phyloP scores from a whole-genome alignment of 2,888 invertebrate genomes.

The Calliphora vomitoria region DNA sequence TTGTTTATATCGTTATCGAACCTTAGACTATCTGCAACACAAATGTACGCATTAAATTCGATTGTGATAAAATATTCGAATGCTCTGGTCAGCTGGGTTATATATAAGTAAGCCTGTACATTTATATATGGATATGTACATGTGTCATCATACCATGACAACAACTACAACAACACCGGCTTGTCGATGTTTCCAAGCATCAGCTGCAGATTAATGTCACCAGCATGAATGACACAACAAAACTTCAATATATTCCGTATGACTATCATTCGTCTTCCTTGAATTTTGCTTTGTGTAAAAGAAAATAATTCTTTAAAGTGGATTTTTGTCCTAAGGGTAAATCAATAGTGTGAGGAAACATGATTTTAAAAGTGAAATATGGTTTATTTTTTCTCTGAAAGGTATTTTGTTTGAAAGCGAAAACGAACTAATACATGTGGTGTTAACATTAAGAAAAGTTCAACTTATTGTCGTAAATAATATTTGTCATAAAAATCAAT shows the following conservation, averaged over 20 bases:
- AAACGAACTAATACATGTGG: background rate
- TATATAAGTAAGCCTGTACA: background rate
- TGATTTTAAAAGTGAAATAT: background rate
- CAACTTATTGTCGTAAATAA: no score
- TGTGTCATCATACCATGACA: conserved; percentile 26
- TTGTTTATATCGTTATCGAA: no score
- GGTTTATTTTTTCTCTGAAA: background rate
- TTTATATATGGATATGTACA: background rate
- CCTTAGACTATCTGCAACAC: no score
- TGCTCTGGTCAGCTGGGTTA: no score
- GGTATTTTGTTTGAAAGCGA: background rate
- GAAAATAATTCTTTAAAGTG: conserved; percentile 21
- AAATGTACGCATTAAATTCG: no score
- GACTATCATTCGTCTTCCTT: background rate
- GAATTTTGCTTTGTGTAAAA: background rate
- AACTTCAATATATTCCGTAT: background rate
- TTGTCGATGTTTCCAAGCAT: conserved; percentile 38
- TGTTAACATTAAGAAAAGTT: no score
- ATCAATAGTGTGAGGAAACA: conserved; percentile 14
- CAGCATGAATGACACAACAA: conserved; percentile 19
- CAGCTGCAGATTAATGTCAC: conserved; percentile 44
- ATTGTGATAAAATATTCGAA: no score
- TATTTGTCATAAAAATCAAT: no score
- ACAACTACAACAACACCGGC: conserved; percentile 8
- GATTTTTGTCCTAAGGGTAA: conserved; percentile 12